Evolutionary conservation across 2,888 invertebrate species (phyloP).

Genomic region (Onthophagus sagittarius): DNA sequence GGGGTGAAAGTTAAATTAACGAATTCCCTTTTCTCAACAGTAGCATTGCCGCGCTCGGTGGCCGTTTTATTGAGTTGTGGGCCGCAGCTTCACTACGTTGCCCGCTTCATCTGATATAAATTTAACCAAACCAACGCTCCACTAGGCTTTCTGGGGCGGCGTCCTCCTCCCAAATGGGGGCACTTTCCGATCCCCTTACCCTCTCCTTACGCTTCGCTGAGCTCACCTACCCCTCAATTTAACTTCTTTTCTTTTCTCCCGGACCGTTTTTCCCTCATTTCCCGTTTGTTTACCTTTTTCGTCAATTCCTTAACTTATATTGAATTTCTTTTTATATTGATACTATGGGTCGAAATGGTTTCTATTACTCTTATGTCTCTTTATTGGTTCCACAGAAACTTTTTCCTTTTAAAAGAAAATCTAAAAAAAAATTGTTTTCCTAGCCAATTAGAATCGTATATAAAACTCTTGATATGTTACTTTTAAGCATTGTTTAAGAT

Average conservation of each 20-base stretch:
- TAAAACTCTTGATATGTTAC: not conserved
- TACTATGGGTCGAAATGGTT: not conserved
- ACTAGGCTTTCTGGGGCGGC: slow-evolving; percentile 30
- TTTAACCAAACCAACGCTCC: slow-evolving; percentile 46
- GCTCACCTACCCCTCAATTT: slow-evolving; percentile 34
- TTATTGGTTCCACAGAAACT: not conserved
- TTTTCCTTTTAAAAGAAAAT: not conserved
- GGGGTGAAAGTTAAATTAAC: no score
- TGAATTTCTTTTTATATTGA: slow-evolving; percentile 22
- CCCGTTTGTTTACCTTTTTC: slow-evolving; percentile 25
- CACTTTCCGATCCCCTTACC: slow-evolving; percentile 16
- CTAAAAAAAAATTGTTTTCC: not conserved
- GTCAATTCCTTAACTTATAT: slow-evolving; percentile 26
- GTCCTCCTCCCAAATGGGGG: slow-evolving; percentile 13
- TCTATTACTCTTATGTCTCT: not conserved
- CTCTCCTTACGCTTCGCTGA: slow-evolving; percentile 21
- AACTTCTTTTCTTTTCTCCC: slow-evolving; percentile 37
- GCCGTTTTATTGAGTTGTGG: not conserved
- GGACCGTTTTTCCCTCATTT: slow-evolving; percentile 12
- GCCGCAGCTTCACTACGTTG: not conserved
- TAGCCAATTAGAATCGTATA: no score
- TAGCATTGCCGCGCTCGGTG: not conserved
- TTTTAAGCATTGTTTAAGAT: not conserved
- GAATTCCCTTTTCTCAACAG: no score
- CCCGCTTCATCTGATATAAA: slow-evolving; percentile 45